These are phyloP conservation scores for Crax fasciolata DNA, from an alignment of 2,797 vertebrate species.

Conservation along the genomic window DNA sequence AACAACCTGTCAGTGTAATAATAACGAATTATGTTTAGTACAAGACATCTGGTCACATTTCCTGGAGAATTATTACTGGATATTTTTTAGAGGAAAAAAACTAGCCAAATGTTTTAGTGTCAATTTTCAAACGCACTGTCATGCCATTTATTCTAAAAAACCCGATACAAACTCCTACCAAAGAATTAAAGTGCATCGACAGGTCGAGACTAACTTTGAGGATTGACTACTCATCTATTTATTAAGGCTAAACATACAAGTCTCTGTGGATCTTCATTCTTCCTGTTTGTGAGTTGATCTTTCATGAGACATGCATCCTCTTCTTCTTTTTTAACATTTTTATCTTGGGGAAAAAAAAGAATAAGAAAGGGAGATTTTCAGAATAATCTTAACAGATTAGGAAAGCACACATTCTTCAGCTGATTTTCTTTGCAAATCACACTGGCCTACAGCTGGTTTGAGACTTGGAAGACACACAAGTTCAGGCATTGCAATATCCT, in stretches of 20 bases:
- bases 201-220: neutral
- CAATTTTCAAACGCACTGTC: neutral
- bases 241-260: neutral
- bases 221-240: neutral
- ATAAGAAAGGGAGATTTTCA: neutral
- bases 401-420: neutral
- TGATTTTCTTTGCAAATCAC: neutral
- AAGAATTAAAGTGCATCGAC: neutral
- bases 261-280: neutral
- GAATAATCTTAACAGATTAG: neutral
- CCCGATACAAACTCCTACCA: neutral
- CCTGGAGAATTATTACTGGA: neutral
- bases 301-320: fast-evolving
- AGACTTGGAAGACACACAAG: neutral
- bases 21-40: constrained; percentile 37
- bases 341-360: neutral
- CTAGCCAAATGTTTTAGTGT: neutral
- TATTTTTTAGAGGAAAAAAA: constrained; percentile 1
- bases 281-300: neutral
- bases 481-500: neutral
- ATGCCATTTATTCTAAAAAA: neutral
- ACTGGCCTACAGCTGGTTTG: neutral
- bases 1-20: neutral
- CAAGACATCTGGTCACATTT: constrained; percentile 33
- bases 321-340: neutral